These are phyloP conservation scores for Leucophenga varia DNA, from an alignment of 1,140 invertebrate genomes.

Conservation along the genomic window DNA sequence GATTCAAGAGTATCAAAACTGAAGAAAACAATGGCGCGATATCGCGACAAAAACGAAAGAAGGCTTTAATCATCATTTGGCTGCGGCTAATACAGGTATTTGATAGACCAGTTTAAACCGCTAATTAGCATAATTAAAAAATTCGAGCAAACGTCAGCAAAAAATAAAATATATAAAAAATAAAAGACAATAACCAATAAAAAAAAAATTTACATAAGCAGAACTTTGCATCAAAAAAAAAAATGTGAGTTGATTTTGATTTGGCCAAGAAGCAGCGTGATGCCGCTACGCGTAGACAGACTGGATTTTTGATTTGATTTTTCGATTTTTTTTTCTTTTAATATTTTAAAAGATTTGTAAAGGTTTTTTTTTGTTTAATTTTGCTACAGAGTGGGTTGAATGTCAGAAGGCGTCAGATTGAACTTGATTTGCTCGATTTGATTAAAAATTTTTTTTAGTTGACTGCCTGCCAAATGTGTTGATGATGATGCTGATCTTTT, in stretches of 20 bases:
- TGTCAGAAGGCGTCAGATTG: constrained; percentile 1
- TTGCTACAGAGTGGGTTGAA: background rate
- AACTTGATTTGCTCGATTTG: constrained; percentile 34
- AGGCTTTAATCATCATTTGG: too few relatives aligned
- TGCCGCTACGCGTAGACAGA: too few relatives aligned
- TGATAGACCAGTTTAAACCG: too few relatives aligned
- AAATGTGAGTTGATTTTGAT: constrained; percentile 5
- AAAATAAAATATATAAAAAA: constrained; percentile 7
- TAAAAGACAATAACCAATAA: constrained; percentile 20
- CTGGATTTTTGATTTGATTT: too few relatives aligned
- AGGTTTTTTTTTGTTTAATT: constrained; percentile 25
- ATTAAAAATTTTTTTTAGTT: too few relatives aligned
- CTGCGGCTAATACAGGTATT: too few relatives aligned
- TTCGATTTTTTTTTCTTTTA: constrained; percentile 14
- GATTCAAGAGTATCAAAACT: too few relatives aligned
- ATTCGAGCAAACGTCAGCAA: constrained; percentile 33
- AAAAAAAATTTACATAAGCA: constrained; percentile 34
- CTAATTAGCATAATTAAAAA: constrained; percentile 50
- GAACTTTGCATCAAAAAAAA: constrained; percentile 12
- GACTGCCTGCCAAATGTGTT: constrained; percentile 52
- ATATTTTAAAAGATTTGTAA: constrained; percentile 11
- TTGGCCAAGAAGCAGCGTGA: too few relatives aligned
- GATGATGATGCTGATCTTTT: constrained; percentile 29
- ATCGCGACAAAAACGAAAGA: too few relatives aligned
- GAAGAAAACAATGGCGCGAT: too few relatives aligned